Conservation (phyloP, 2,888 invertebrate species). For the Strigamia maritima region DNA sequence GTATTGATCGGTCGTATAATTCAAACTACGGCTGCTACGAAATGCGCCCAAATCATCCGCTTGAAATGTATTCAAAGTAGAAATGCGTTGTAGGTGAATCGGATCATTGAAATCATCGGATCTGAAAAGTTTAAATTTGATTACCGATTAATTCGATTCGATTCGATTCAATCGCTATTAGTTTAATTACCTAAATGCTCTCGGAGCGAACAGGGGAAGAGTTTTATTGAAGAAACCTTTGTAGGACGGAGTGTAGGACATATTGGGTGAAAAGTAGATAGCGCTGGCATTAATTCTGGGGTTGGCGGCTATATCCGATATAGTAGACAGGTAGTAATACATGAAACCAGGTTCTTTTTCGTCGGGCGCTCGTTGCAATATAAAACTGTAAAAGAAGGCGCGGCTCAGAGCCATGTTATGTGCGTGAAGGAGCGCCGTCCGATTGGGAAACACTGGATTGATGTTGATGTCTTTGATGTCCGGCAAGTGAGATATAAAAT, state of each 20-base stretch:
- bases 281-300: conserved; percentile 88
- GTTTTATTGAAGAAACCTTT: conserved; percentile 95
- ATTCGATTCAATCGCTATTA: background rate
- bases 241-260: conserved; percentile 90
- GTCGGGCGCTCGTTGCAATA: conserved; percentile 83
- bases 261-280: conserved; percentile 89
- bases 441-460: conserved; percentile 89
- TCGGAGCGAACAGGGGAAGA: conserved; percentile 86
- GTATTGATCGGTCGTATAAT: conserved; percentile 82
- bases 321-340: conserved; percentile 92
- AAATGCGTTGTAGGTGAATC: conserved; percentile 88
- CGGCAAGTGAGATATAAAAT: conserved; percentile 84
- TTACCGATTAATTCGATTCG: background rate
- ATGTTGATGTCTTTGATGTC: conserved; percentile 91
- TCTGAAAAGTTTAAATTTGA: conserved; percentile 52
- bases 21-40: conserved; percentile 72
- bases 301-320: conserved; percentile 91
- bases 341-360: conserved; percentile 97
- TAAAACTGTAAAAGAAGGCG: conserved; percentile 94
- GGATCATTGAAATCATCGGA: conserved; percentile 94
- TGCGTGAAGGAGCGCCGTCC: conserved; percentile 85
- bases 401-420: conserved; percentile 96
- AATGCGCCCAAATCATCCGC: conserved; percentile 82
- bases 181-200: conserved; percentile 65
- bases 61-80: conserved; percentile 87